These are phyloP conservation scores for Hemitrygon akajei DNA, from an alignment of 2,797 vertebrate genomes.

Conservation along the genomic window DNA sequence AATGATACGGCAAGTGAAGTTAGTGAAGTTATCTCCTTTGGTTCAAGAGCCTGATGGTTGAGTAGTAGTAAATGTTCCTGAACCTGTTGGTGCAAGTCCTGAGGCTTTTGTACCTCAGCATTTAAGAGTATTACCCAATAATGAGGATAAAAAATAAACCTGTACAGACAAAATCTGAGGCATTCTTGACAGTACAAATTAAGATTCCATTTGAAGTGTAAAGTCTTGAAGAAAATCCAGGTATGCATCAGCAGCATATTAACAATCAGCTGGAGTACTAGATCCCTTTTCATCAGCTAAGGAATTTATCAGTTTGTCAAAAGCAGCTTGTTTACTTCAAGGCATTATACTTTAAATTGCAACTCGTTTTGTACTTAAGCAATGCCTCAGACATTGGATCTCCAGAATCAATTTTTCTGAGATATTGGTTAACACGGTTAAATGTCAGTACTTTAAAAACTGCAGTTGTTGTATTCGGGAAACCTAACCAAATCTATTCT, in stretches of 20 bases:
- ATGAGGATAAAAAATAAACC: too few relatives aligned
- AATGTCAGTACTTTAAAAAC: neutral
- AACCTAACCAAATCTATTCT: neutral
- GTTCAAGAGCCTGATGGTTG: too few relatives aligned
- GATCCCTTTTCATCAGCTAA: too few relatives aligned
- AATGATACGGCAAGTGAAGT: too few relatives aligned
- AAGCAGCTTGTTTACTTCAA: neutral
- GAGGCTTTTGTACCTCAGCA: too few relatives aligned
- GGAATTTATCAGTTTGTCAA: neutral
- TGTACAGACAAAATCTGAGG: too few relatives aligned
- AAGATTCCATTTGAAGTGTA: too few relatives aligned
- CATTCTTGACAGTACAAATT: too few relatives aligned
- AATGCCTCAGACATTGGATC: neutral
- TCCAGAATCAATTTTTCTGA: neutral
- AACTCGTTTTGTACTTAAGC: neutral
- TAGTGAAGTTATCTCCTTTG: too few relatives aligned
- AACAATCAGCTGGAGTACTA: neutral
- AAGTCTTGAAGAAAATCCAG: neutral
- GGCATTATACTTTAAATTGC: neutral
- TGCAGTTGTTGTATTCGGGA: neutral
- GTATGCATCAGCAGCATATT: neutral
- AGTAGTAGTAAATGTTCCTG: too few relatives aligned
- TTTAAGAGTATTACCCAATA: too few relatives aligned
- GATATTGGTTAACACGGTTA: neutral
- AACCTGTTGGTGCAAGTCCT: too few relatives aligned